Percentiles rank a stretch among this genome's conserved stretches.
These are phyloP conservation scores for Formica aserva DNA, from an alignment of 2,888 invertebrate species.

Conservation along the genomic window DNA sequence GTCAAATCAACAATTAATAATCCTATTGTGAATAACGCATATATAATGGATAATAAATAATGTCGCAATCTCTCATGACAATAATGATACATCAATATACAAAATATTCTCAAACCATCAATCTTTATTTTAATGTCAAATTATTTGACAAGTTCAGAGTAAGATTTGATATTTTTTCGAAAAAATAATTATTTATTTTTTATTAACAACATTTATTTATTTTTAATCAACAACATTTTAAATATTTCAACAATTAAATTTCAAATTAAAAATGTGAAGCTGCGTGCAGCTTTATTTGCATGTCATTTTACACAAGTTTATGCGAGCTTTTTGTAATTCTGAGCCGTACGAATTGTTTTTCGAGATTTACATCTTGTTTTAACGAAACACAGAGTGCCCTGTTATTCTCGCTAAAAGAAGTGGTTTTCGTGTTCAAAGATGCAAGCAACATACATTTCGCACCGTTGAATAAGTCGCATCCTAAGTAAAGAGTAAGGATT, in stretches of 20 bases:
- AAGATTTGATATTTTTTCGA: background rate
- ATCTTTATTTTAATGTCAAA: background rate
- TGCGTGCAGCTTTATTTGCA: background rate
- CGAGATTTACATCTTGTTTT: slow-evolving; percentile 18
- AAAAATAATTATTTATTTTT: background rate
- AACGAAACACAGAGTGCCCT: background rate
- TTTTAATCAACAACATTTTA: background rate
- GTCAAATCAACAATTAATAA: slow-evolving; percentile 54
- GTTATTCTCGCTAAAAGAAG: slow-evolving; percentile 2
- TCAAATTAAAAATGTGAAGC: background rate
- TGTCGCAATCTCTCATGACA: background rate
- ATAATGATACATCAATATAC: background rate
- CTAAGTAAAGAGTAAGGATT: background rate
- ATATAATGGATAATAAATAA: slow-evolving; percentile 31
- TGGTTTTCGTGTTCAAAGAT: slow-evolving; percentile 4
- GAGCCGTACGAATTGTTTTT: background rate
- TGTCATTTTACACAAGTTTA: background rate
- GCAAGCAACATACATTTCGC: background rate
- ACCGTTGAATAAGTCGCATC: background rate
- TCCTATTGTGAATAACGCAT: slow-evolving; percentile 25
- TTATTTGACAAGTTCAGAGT: background rate
- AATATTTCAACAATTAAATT: background rate
- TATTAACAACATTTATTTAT: background rate
- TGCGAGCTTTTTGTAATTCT: background rate
- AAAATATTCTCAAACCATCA: background rate